Conservation (phyloP, 1,140 invertebrate genomes). For the Aphelenchoides avenae region DNA sequence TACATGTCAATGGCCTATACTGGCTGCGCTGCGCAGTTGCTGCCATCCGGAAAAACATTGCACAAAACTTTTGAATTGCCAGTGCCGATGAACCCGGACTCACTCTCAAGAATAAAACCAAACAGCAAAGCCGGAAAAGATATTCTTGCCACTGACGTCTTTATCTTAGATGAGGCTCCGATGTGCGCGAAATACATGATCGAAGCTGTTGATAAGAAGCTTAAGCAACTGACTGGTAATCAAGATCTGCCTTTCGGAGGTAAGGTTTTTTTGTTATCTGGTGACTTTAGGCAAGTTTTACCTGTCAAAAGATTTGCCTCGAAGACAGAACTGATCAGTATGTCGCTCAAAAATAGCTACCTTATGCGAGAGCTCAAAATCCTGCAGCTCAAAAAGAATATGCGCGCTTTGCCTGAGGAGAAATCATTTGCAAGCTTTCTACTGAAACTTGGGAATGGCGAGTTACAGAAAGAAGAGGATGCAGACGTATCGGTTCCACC, state of each 20-base stretch:
- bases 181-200: constrained; percentile 17
- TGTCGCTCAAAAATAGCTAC: constrained; percentile 5
- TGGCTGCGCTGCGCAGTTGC: constrained; percentile 49
- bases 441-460: too few relatives aligned
- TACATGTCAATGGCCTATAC: constrained; percentile 26
- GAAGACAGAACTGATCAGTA: constrained; percentile 10
- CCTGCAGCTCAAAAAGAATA: too few relatives aligned
- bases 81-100: constrained; percentile 4
- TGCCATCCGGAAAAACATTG: constrained; percentile 33
- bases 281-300: too few relatives aligned
- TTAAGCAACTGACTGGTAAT: constrained; percentile 39
- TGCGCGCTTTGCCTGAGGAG: too few relatives aligned
- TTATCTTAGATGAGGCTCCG: constrained; percentile 22
- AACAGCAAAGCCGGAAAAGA: constrained; percentile 24
- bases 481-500: too few relatives aligned
- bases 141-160: constrained; percentile 15
- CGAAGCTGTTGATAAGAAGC: constrained; percentile 12
- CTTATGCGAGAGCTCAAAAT: neutral
- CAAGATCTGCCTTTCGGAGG: constrained; percentile 12
- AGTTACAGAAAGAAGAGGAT: too few relatives aligned
- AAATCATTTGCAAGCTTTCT: too few relatives aligned
- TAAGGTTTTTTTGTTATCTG: too few relatives aligned
- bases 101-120: constrained; percentile 8
- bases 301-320: constrained; percentile 23
- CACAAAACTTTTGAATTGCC: constrained; percentile 17